Evolutionary conservation across 2,113 vertebrate genomes (phyloP), one percentile per base, ranked within the genome.

Genomic region (Zingel zingel): DNA sequence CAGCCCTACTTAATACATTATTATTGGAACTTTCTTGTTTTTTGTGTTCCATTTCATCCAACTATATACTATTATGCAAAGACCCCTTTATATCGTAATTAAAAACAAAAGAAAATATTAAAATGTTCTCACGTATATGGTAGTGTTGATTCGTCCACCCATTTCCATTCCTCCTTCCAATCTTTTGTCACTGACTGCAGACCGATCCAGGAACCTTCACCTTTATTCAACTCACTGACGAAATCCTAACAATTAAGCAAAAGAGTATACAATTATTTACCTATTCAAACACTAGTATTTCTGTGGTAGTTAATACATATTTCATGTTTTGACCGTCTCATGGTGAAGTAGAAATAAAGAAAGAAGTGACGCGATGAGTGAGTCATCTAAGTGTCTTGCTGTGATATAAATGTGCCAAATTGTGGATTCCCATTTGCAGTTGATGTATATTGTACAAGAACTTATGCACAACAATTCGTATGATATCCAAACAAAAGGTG

Each of bases 161-260:
- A 85, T 16, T 6, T 0, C 9, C 11, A 51, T 18, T 3, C 1
- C 3, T 0, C 0, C 0, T 0, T 0, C 0, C 18, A 39, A 0
- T 1, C 0, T 0, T 13, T 0, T 19, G 0, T 10, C 18, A 48
- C 8, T 2, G 4, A 0, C 25, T 61, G 9, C 65, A 91, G 65
- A 51, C 89, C 81, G 12, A 88, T 84, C 89, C 89, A 90, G 43
- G 36, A 82, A 0, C 21, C 9, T 54, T 13, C 54, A 0, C 0
- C 0, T 66, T 14, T 0, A 1, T 0, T 74, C 84, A 84, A 45
- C 4, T 43, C 0, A 0, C 15, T 25, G 8, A 74, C 3, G 21
- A 83, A 64, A 0, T 58, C 1, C 88, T 83, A 27, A 43, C 9
- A 0, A 21, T 64, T 8, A 27, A 6, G 14, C 2, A 33, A 27